Evolutionary conservation across 1,140 invertebrate species (phyloP), one percentile per base, ranked within the genome.

Genomic region (Bemisia tabaci): DNA sequence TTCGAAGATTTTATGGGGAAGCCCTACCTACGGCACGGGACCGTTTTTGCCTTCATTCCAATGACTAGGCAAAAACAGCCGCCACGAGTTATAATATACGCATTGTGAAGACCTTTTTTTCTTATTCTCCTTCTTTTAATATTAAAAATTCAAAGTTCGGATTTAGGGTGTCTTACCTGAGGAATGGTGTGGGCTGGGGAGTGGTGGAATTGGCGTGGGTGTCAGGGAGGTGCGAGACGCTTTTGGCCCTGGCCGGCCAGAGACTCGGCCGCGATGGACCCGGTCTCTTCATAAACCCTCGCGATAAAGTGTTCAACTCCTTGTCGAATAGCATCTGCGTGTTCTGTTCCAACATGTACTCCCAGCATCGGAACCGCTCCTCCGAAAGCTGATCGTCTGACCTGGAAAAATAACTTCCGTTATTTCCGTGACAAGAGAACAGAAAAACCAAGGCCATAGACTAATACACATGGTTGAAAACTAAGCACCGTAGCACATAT

Each of bases 281-380:
- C 21, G 68, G 65, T 23, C 77, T 73, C 71, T 80, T 79, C 1
- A 77, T 79, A 33, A 84, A 82, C 0, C 82, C 82, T 70, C 85
- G 73, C 0, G 87, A 86, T 22, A 94, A 75, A 12, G 89, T 91
- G 73, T 93, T 90, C 60, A 93, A 75, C 76, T 93, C 91, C 73
- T 92, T 91, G 76, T 92, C 90, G 70, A 93, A 94, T 0, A 94
- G 72, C 68, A 93, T 76, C 73, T 93, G 91, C 0, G 91, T 92
- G 72, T 94, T 94, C 76, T 93, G 89, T 73, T 93, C 91, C 22
- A 94, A 75, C 89, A 94, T 93, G 72, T 93, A 94, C 71, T 94
- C 91, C 91, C 91, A 94, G 72, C 90, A 92, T 70, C 91, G 89
- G 72, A 92, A 92, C 74, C 92, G 90, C 73, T 94, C 91, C 70